Base-by-base conservation (phyloP, 2,113 vertebrate genomes). In the Sialia sialis region DNA sequence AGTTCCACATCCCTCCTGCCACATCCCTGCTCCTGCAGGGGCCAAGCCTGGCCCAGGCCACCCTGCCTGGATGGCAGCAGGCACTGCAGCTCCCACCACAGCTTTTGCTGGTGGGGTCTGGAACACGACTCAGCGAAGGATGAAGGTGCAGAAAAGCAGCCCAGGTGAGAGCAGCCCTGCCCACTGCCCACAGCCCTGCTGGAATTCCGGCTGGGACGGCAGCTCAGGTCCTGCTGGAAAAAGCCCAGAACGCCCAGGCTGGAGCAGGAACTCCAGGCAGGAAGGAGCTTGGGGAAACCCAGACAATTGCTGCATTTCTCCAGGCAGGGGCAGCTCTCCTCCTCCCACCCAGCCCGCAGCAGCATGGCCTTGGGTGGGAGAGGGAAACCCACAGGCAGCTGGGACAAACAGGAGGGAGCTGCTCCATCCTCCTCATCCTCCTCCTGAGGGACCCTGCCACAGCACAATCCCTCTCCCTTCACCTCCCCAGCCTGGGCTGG, bases 271-370 rank as follows among this genome's bases (percentile, higher is more conserved):
- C 16, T 29, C 67, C 3, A 2, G 51, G 41, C 14, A 69, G 49
- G 58, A 90, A 64, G 0, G 5, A 76, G 58, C 4, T 4, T 5
- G 58, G 41, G 63, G 51, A 89, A 95, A n/a, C 12, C 52, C 64
- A 49, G 55, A 26, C 18, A 80, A 49, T 66, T 32, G 49, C 67
- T 86, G 72, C 72, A 46, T 77, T 69, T 77, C 86, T 68, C 55
- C 67, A 86, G 64, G 80, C 59, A 94, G 76, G 80, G 68, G 59
- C 89, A 77, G 86, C 72, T 90, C 83, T 62, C 19, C 34, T 58
- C 41, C 86, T 92, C 39, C 39, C 84, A 79, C 67, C 20, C 89
- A 84, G n/a, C n/a, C n/a, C n/a, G n/a, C n/a, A n/a, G 78, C 85
- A 69, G 56, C 62, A 72, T 8, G 0, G 1, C 66, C 66, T 39